A percentile compares a stretch with the other conserved stretches of the same genome.
Evolutionary conservation across 2,888 invertebrate genomes (phyloP).

Genomic region (Pollenia amentaria): DNA sequence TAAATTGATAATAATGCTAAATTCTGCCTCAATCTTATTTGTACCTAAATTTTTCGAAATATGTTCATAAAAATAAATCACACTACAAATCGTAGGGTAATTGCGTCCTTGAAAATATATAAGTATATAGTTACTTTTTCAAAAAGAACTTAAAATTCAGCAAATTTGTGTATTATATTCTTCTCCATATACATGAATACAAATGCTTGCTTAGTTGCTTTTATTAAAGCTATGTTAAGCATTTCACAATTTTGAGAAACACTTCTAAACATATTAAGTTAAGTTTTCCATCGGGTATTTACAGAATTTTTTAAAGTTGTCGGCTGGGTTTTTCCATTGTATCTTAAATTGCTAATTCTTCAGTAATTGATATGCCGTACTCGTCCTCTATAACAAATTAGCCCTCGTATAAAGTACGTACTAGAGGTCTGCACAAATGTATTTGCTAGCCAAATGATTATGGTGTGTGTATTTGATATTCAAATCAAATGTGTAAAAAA

Average conservation of each 20-base stretch:
- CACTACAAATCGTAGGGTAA: conserved; percentile 8
- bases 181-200: conserved; percentile 20
- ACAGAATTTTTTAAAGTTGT: neutral
- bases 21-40: too few species aligned
- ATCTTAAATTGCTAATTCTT: neutral
- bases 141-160: too few species aligned
- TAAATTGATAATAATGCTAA: too few species aligned
- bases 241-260: neutral
- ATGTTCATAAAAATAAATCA: conserved; percentile 18
- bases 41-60: too few species aligned
- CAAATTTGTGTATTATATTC: too few species aligned
- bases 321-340: neutral
- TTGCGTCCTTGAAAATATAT: too few species aligned
- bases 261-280: conserved; percentile 12
- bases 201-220: neutral
- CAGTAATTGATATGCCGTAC: neutral
- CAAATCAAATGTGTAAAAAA: too few species aligned
- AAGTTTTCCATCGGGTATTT: neutral
- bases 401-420: too few species aligned
- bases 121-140: too few species aligned
- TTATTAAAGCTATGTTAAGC: neutral
- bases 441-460: too few species aligned
- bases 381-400: neutral
- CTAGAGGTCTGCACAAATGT: too few species aligned
- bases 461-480: too few species aligned